Percentiles rank a stretch among this genome's conserved stretches.
Evolutionary conservation across 2,888 invertebrate genomes (phyloP).

Genomic region (Neocrepidodera transversa): DNA sequence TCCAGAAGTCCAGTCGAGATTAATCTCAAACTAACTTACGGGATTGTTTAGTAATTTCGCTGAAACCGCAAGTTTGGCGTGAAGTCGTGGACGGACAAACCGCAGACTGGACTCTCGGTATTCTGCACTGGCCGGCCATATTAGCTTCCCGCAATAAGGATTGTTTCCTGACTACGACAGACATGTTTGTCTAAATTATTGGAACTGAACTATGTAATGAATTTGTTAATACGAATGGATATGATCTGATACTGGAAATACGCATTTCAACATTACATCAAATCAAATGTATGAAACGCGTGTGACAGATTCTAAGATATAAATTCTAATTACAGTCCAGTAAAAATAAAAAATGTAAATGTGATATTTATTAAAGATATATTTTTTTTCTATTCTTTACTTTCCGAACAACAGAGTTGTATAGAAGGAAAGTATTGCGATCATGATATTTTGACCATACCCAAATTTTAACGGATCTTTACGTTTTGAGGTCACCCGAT

Average conservation of each 20-base stretch:
- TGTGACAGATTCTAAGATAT: too few species aligned
- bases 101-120: slow-evolving; percentile 44
- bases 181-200: slow-evolving; percentile 38
- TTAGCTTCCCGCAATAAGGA: slow-evolving; percentile 41
- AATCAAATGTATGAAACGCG: neutral
- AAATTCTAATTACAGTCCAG: too few species aligned
- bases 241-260: neutral
- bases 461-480: too few species aligned
- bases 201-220: slow-evolving; percentile 38
- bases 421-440: too few species aligned
- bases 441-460: too few species aligned
- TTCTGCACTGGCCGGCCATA: slow-evolving; percentile 38
- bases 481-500: too few species aligned
- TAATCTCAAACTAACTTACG: slow-evolving; percentile 43
- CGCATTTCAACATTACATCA: too few species aligned
- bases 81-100: slow-evolving; percentile 37
- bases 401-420: too few species aligned
- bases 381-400: too few species aligned
- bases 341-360: too few species aligned
- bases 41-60: slow-evolving; percentile 47
- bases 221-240: slow-evolving; percentile 21
- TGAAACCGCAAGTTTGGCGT: slow-evolving; percentile 39
- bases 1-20: slow-evolving; percentile 38
- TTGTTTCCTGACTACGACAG: slow-evolving; percentile 23
- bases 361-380: too few species aligned